These are phyloP conservation scores for Heteronetta atricapilla DNA, from an alignment of 2,113 vertebrate species.

Conservation along the genomic window DNA sequence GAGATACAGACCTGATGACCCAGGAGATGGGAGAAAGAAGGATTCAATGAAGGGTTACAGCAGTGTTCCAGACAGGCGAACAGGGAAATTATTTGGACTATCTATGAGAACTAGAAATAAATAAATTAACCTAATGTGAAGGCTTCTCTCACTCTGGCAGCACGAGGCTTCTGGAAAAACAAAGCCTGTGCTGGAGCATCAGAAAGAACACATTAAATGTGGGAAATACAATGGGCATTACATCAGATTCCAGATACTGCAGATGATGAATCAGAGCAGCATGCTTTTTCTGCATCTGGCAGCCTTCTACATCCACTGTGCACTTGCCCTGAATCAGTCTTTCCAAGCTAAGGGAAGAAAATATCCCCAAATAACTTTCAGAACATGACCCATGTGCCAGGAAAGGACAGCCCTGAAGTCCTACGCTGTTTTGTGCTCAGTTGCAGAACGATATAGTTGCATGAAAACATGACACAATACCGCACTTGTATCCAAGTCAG, in stretches of 20 bases:
- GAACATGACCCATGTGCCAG: accelerated
- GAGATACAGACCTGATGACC: not conserved
- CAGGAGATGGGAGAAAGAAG: not conserved
- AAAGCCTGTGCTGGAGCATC: not conserved
- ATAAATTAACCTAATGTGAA: not conserved
- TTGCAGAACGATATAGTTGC: accelerated
- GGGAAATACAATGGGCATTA: slow-evolving; percentile 17
- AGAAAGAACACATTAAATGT: not conserved
- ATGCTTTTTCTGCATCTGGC: not conserved
- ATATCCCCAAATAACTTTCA: not conserved
- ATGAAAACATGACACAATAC: not conserved
- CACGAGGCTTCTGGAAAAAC: not conserved
- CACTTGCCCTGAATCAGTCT: not conserved
- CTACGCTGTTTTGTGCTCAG: accelerated
- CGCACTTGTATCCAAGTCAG: accelerated
- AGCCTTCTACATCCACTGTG: not conserved
- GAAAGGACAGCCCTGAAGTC: not conserved
- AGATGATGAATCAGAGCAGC: not conserved
- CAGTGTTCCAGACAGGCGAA: not conserved
- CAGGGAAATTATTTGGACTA: not conserved
- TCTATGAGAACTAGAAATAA: not conserved
- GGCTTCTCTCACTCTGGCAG: not conserved
- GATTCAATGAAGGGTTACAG: not conserved
- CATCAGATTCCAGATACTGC: not conserved
- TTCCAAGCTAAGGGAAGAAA: not conserved